Evolutionary conservation across 2,113 vertebrate genomes (phyloP).

Genomic region (Isichthys henryi): DNA sequence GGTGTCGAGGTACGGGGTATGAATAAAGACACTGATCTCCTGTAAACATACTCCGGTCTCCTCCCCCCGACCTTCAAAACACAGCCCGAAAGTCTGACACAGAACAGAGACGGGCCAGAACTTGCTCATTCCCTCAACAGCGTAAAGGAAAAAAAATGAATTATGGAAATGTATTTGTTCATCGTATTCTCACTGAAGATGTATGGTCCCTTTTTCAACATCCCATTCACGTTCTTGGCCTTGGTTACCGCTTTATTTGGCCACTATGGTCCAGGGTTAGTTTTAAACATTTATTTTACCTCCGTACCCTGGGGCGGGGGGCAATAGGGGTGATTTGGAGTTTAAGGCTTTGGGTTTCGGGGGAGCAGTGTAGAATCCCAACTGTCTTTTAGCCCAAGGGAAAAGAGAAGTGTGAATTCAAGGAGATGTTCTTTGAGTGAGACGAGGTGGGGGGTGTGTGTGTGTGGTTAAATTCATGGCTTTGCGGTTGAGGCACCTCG

Average conservation of each 20-base stretch:
- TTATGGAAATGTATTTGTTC: not conserved
- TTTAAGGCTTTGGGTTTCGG: not conserved
- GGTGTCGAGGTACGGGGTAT: not conserved
- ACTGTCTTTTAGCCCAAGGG: not conserved
- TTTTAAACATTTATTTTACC: not conserved
- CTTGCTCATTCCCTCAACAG: not conserved
- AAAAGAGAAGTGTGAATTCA: not conserved
- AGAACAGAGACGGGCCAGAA: not conserved
- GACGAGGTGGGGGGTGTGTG: not conserved
- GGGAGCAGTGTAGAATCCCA: not conserved
- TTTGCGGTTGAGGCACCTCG: conserved; percentile 8
- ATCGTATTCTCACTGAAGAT: not conserved
- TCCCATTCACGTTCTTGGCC: not conserved
- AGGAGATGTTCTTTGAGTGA: not conserved
- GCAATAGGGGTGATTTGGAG: not conserved
- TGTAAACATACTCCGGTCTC: not conserved
- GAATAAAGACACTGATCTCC: not conserved
- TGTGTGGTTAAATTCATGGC: not conserved
- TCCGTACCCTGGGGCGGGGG: not conserved
- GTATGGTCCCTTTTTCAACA: not conserved
- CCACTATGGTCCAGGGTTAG: not conserved
- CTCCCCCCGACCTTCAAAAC: not conserved
- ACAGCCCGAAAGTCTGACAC: not conserved
- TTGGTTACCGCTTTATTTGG: not conserved
- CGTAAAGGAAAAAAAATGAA: not conserved